phyloP scores from a whole-genome alignment of 2,888 invertebrate species.

The Heteromurus nitidus region DNA sequence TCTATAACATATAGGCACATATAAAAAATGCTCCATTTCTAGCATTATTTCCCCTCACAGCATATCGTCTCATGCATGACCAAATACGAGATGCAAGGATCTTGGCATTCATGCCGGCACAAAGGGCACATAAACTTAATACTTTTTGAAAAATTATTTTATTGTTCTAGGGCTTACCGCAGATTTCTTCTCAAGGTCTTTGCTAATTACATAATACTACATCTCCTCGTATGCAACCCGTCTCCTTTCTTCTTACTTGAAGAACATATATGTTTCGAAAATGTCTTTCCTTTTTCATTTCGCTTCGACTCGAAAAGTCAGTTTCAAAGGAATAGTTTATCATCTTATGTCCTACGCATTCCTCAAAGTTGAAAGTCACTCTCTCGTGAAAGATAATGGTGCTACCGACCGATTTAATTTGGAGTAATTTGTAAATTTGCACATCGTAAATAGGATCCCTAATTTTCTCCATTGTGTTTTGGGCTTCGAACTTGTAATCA shows the following conservation, averaged over 20 bases:
- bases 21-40: background rate
- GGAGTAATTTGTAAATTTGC: slow-evolving; percentile 56
- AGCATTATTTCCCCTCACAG: background rate
- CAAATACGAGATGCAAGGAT: too few relatives aligned
- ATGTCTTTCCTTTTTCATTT: background rate
- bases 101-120: background rate
- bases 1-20: background rate
- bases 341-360: slow-evolving; percentile 11
- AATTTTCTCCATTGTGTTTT: slow-evolving; percentile 22
- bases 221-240: background rate
- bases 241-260: background rate
- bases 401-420: slow-evolving; percentile 54
- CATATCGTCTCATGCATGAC: too few relatives aligned
- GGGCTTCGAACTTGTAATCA: too few relatives aligned
- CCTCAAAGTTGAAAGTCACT: background rate
- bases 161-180: slow-evolving; percentile 53
- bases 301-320: background rate
- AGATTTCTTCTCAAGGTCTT: slow-evolving; percentile 58
- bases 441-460: slow-evolving; percentile 38
- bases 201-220: slow-evolving; percentile 52
- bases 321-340: slow-evolving; percentile 33
- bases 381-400: background rate
- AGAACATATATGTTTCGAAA: too few relatives aligned
- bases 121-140: too few relatives aligned
- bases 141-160: slow-evolving; percentile 25